These are phyloP conservation scores for Zygothrica quintamaculata DNA, from an alignment of 2,888 invertebrate species.

Conservation along the genomic window DNA sequence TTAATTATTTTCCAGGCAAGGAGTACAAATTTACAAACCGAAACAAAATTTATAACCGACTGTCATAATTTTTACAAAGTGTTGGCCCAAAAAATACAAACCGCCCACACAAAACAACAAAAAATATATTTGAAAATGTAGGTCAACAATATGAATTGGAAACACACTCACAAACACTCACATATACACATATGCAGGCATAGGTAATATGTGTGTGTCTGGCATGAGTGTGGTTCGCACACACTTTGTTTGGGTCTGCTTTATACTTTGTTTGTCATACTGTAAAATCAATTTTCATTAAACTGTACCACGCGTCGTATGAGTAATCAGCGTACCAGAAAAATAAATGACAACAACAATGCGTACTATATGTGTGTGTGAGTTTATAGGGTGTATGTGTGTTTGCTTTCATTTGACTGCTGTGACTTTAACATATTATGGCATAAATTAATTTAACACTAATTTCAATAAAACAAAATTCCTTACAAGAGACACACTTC, in stretches of 20 bases:
- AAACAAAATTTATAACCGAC: conserved; percentile 49
- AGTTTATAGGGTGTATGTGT: neutral
- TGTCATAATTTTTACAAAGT: conserved; percentile 43
- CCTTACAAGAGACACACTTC: conserved; percentile 27
- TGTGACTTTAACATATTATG: conserved; percentile 51
- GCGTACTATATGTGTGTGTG: conserved; percentile 30
- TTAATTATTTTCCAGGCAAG: conserved; percentile 50
- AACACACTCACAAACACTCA: conserved; percentile 53
- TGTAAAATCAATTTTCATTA: conserved; percentile 80
- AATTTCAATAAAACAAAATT: conserved; percentile 63
- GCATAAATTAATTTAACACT: conserved; percentile 67
- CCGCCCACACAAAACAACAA: conserved; percentile 31
- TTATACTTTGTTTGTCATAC: conserved; percentile 54
- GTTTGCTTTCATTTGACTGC: neutral
- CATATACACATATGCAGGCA: conserved; percentile 22
- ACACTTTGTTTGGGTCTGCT: conserved; percentile 16
- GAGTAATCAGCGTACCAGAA: conserved; percentile 70
- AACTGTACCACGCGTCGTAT: conserved; percentile 68
- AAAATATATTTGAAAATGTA: conserved; percentile 51
- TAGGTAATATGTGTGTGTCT: conserved; percentile 5
- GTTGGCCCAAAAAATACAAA: conserved; percentile 21
- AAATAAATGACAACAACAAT: conserved; percentile 43
- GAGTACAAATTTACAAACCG: conserved; percentile 22
- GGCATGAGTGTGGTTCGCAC: conserved; percentile 1
- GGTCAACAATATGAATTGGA: conserved; percentile 71